A percentile compares a stretch with the other conserved stretches of the same genome.
phyloP scores from a whole-genome alignment of 1,140 invertebrate species.

The Drosophila ficusphila region DNA sequence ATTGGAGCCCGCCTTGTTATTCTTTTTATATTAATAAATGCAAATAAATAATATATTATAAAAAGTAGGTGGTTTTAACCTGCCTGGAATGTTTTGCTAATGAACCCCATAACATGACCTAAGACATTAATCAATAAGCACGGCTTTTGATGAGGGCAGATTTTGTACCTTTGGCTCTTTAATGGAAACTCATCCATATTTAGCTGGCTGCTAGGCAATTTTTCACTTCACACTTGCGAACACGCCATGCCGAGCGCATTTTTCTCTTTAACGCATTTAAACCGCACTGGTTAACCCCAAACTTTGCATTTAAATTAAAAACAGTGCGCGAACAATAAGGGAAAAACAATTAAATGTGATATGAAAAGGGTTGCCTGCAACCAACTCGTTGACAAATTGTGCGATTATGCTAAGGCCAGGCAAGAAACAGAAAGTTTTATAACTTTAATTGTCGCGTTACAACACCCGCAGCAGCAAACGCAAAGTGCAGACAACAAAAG shows the following conservation, averaged over 20 bases:
- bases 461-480: slow-evolving; percentile 37
- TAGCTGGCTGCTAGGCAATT: slow-evolving; percentile 8
- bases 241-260: slow-evolving; percentile 44
- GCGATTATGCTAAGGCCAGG: slow-evolving; percentile 58
- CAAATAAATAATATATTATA: neutral
- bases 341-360: slow-evolving; percentile 43
- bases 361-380: slow-evolving; percentile 49
- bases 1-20: too few relatives aligned
- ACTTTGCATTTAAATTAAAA: slow-evolving; percentile 72
- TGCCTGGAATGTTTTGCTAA: neutral
- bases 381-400: slow-evolving; percentile 64
- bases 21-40: too few relatives aligned
- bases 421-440: slow-evolving; percentile 31
- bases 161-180: slow-evolving; percentile 7
- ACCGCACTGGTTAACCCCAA: slow-evolving; percentile 24
- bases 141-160: neutral
- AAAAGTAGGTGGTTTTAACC: neutral
- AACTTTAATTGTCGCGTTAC: slow-evolving; percentile 67
- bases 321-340: neutral
- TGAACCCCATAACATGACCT: neutral
- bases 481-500: slow-evolving; percentile 36
- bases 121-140: neutral
- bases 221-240: slow-evolving; percentile 54
- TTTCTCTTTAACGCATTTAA: slow-evolving; percentile 72
- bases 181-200: slow-evolving; percentile 31